Evolutionary conservation across 2,888 invertebrate species (phyloP), one percentile per base, ranked within the genome.

Genomic region (Tetanocera ferruginea): DNA sequence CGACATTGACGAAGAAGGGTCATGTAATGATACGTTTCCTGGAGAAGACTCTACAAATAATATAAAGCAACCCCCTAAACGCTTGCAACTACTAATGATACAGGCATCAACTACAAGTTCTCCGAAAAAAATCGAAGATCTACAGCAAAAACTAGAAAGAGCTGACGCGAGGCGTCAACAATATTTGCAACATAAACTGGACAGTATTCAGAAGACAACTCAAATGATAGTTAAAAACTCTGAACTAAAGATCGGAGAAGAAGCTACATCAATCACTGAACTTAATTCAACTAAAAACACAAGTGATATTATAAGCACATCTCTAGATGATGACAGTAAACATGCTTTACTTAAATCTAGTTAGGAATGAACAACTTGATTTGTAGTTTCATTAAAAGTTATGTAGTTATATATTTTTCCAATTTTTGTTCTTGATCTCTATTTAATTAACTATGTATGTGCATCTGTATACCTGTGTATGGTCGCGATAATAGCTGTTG

Each of bases 141-240:
- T 95, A 43, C 92, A 93, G 84, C 94, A 93, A 85, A 95, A 94
- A 85, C 90, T 94, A 80, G 94, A 93, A 25, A 94, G 93, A 78
- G 95, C 95, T 0, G 95, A 95, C 84, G 91, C 92, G 80, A 91
- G 95, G 79, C 91, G 95, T 76, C 91, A 92, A 82, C 92, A 93
- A 79, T 83, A 86, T 71, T 80, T 89, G 79, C 89, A 88, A 78
- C 87, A 86, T 76, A 86, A 85, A 76, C 78, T 88, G 55, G 86
- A 86, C 74, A 84, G 66, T 31, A 84, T 88, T 76, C 85, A 86
- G 91, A 83, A 91, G 90, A 80, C 88, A 23, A 83, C 84, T 31
- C 91, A 91, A 1, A 90, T 91, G 28, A 90, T 91, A 5, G 81
- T 90, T 76, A 64, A 78, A 73, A 14, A 14, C 43, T 11, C n/a